Conservation (phyloP, 2,888 invertebrate species). For the Pterostichus madidus region DNA sequence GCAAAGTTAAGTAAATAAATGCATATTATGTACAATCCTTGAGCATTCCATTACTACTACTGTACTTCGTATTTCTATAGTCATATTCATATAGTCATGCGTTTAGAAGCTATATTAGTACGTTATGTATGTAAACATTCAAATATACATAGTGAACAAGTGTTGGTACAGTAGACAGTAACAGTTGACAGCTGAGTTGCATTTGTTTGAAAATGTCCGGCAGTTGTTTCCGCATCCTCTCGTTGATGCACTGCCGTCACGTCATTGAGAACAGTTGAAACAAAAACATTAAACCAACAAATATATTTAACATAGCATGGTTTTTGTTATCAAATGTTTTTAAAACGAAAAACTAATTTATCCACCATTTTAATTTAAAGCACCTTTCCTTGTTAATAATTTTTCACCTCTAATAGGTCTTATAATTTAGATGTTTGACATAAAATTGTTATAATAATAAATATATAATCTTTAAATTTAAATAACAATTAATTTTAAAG, state of each 20-base stretch:
- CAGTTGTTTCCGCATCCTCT: slow-evolving; percentile 38
- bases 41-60: slow-evolving; percentile 27
- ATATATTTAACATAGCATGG: too few species aligned
- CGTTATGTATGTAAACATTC: slow-evolving; percentile 18
- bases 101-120: slow-evolving; percentile 27
- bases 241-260: background rate
- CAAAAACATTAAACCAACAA: background rate
- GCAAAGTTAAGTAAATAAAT: slow-evolving; percentile 2
- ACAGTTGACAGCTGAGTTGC: background rate
- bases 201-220: slow-evolving; percentile 24
- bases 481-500: too few species aligned
- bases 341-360: too few species aligned
- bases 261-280: background rate
- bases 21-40: slow-evolving; percentile 45
- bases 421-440: too few species aligned
- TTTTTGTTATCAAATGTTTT: too few species aligned
- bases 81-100: slow-evolving; percentile 11
- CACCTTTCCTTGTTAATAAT: too few species aligned
- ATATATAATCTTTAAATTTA: too few species aligned
- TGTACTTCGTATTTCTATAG: background rate
- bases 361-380: too few species aligned
- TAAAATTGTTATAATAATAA: too few species aligned
- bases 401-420: too few species aligned
- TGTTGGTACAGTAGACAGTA: background rate
- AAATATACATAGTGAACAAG: slow-evolving; percentile 19